phyloP scores from a whole-genome alignment of 2,888 invertebrate genomes.

The Rotaria magnacalcarata region DNA sequence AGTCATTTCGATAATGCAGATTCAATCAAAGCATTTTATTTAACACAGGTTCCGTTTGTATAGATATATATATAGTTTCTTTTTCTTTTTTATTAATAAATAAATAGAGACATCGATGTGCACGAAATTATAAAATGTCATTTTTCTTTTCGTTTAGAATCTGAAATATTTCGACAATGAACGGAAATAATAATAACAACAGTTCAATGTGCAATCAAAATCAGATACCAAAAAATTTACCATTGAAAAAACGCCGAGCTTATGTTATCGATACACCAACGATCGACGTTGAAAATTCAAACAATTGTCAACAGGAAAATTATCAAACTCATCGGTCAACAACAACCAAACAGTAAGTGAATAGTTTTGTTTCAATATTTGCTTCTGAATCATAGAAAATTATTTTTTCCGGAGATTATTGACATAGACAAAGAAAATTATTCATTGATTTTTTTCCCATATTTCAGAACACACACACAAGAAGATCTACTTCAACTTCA shows the following conservation, averaged over 20 bases:
- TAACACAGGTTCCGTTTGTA: neutral
- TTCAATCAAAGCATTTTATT: neutral
- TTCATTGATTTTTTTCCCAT: neutral
- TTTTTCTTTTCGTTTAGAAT: neutral
- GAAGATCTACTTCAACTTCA: neutral
- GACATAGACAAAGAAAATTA: too few species aligned
- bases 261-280: neutral
- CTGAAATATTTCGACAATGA: neutral
- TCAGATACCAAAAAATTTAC: slow-evolving; percentile 21
- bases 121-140: neutral
- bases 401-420: too few species aligned
- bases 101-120: neutral
- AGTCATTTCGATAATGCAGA: neutral
- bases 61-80: too few species aligned
- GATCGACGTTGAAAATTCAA: neutral
- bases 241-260: slow-evolving; percentile 24
- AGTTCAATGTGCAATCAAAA: neutral
- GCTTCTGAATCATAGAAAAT: too few species aligned
- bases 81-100: neutral
- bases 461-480: neutral
- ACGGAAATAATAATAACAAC: neutral
- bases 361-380: neutral
- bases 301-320: neutral
- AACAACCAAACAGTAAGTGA: neutral
- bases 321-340: neutral